Evolutionary conservation across 1,140 invertebrate genomes (phyloP).

Genomic region (Zophobas atratus): DNA sequence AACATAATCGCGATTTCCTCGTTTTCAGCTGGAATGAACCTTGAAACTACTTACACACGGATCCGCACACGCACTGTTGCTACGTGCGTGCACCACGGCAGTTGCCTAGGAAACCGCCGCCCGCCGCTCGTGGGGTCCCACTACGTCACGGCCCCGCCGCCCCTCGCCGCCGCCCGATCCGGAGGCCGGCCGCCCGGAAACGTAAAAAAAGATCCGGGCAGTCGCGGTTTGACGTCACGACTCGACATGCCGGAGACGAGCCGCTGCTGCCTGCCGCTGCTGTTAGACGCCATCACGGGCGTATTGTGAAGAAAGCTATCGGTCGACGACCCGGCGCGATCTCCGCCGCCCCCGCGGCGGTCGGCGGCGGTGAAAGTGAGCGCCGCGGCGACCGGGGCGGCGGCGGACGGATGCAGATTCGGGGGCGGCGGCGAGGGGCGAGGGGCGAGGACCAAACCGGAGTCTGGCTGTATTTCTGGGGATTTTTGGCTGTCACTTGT

Average conservation of each 20-base stretch:
- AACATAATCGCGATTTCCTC: slow-evolving; percentile 29
- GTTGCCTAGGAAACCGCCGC: slow-evolving; percentile 47
- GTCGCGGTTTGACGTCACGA: slow-evolving; percentile 2
- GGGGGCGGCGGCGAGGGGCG: no score
- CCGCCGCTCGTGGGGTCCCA: slow-evolving; percentile 29
- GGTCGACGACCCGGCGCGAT: background rate
- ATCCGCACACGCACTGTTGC: slow-evolving; percentile 43
- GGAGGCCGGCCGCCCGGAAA: background rate
- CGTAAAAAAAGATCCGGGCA: background rate
- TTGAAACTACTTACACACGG: slow-evolving; percentile 20
- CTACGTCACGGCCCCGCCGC: slow-evolving; percentile 25
- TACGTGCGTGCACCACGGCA: slow-evolving; percentile 44
- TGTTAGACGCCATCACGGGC: background rate
- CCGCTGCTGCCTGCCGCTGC: background rate
- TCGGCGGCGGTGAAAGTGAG: no score
- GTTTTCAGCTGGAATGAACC: slow-evolving; percentile 24
- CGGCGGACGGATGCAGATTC: no score
- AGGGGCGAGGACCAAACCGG: no score
- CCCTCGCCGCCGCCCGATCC: background rate
- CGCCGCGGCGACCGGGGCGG: no score
- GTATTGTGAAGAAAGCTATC: background rate
- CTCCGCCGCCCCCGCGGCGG: background rate
- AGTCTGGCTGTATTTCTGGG: no score
- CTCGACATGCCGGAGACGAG: background rate
- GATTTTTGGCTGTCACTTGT: no score